These are phyloP conservation scores for Pycnonotus jocosus DNA, from an alignment of 2,113 vertebrate species.

Conservation along the genomic window DNA sequence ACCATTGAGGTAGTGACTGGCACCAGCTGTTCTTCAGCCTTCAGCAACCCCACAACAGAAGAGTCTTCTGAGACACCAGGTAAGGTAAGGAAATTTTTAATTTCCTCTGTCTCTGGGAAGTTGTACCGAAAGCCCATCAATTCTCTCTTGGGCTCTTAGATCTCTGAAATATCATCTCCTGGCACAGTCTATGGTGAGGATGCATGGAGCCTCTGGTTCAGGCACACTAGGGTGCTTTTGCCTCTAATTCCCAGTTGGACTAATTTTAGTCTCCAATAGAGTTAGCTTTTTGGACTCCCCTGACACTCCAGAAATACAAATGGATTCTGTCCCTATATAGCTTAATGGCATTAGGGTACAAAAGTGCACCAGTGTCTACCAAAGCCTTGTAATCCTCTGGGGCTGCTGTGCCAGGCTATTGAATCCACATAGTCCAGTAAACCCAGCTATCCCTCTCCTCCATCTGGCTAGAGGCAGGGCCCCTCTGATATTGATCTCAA, in stretches of 20 bases:
- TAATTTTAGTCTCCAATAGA: neutral
- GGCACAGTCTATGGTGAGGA: neutral
- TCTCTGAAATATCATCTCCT: neutral
- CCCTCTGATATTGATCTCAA: neutral
- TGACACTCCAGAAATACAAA: neutral
- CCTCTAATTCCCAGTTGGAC: neutral
- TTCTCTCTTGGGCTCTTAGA: neutral
- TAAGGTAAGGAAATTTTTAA: neutral
- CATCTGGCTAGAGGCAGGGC: neutral
- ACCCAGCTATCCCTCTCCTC: neutral
- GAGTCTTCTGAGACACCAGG: neutral
- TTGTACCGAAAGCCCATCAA: neutral
- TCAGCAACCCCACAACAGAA: neutral
- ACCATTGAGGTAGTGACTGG: too few relatives aligned
- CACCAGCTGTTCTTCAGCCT: neutral
- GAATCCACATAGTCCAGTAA: neutral
- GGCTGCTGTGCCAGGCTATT: neutral
- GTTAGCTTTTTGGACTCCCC: neutral
- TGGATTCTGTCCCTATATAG: neutral
- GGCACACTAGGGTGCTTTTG: neutral
- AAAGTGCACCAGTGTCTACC: neutral
- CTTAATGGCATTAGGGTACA: neutral
- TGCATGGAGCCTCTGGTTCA: too few relatives aligned
- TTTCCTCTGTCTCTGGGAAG: neutral
- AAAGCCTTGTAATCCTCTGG: neutral